Evolutionary conservation across 2,113 vertebrate genomes (phyloP).

Genomic region (Protobothrops mucrosquamatus): DNA sequence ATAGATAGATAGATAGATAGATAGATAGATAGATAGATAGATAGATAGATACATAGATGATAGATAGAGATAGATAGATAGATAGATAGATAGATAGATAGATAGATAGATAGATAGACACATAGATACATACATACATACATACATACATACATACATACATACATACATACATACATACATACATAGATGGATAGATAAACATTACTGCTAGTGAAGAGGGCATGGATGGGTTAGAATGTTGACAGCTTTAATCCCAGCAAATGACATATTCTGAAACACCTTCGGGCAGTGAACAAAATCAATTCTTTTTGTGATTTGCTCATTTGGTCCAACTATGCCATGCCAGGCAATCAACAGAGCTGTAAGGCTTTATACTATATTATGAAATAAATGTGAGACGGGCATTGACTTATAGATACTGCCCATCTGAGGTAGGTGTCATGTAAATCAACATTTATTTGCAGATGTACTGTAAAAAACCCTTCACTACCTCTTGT

Average conservation of each 20-base stretch:
- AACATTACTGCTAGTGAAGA: background rate
- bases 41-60: no score
- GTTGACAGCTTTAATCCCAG: background rate
- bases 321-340: constrained; percentile 47
- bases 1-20: no score
- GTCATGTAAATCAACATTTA: constrained; percentile 43
- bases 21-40: no score
- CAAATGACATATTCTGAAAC: constrained; percentile 27
- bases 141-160: no score
- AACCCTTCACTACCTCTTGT: constrained; percentile 24
- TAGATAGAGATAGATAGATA: no score
- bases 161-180: background rate
- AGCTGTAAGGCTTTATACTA: constrained; percentile 40
- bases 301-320: constrained; percentile 24
- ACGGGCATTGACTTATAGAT: constrained; percentile 37
- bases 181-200: background rate
- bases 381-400: constrained; percentile 45
- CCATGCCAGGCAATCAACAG: constrained; percentile 44
- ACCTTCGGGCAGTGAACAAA: constrained; percentile 20
- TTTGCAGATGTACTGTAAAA: constrained; percentile 48
- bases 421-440: constrained; percentile 7
- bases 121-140: no score
- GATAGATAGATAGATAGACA: no score
- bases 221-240: background rate
- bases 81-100: no score